These are phyloP conservation scores for Cyprinus carpio DNA, from an alignment of 2,113 vertebrate genomes.

Conservation along the genomic window DNA sequence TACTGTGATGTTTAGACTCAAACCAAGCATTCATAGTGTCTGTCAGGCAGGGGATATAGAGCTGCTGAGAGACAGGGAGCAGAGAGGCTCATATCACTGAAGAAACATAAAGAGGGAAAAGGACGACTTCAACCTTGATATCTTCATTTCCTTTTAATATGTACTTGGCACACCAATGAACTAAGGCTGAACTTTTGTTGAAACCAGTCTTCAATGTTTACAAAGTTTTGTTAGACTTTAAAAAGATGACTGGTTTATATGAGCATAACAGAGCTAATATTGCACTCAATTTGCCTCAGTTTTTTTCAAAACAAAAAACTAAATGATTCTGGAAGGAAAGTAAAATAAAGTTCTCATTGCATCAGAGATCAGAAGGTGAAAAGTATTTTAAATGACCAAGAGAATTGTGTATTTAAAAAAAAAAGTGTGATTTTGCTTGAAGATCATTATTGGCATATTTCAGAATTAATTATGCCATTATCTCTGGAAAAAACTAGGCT, in stretches of 20 bases:
- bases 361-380: not conserved
- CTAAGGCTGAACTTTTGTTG: slow-evolving; percentile 12
- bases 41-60: not conserved
- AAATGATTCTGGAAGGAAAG: not conserved
- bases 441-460: not conserved
- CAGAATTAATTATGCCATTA: not conserved
- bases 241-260: slow-evolving; percentile 1
- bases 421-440: not conserved
- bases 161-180: slow-evolving; percentile 20
- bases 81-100: not conserved
- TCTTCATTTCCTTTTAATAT: slow-evolving; percentile 8
- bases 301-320: not conserved
- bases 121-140: not conserved
- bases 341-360: not conserved
- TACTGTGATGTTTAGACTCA: slow-evolving; percentile 49
- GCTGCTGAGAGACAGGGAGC: not conserved
- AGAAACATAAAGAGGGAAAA: slow-evolving; percentile 1
- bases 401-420: not conserved
- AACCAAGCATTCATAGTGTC: slow-evolving; percentile 27
- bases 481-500: not conserved
- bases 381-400: not conserved
- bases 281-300: not conserved
- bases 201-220: not conserved
- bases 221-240: not conserved
- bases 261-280: not conserved